Base-by-base conservation (phyloP, 2,797 vertebrate species). In the Malacoraja senta region DNA sequence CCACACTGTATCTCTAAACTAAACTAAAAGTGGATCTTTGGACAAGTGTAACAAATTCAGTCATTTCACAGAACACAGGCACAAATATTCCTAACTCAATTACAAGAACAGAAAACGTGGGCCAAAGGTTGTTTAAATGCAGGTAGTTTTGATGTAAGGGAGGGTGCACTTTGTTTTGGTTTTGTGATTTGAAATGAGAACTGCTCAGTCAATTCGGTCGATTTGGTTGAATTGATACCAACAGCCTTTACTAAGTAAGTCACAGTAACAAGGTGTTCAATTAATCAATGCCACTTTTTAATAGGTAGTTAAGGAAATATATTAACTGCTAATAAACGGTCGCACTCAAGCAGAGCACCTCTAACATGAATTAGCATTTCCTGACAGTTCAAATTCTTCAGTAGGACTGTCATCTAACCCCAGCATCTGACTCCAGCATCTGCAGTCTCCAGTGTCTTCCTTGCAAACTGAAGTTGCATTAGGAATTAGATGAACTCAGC, bases 271-370 rank as follows among this genome's bases (percentile, higher is more conserved):
- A 88, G 61, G 21, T 35, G 17, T 35, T 88, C 84, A 68, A 88
- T 88, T 68, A 68, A 68, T 88, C 84, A 88, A 88, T 88, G 84
- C 32, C 84, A 68, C n/a, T 88, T 88, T 68, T 88, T 68, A 65
- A 88, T 68, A 88, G 84, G 21, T 32, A 9, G n/a, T 19, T 68
- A 88, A 88, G n/a, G 61, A 65, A 88, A 65, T 88, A 68, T 88
- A 88, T 65, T 32, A 88, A 65, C 29, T 65, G 61, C 61, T 19
- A 68, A 88, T 68, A 88, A 88, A 68, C 8, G 2, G 8, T 88
- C 15, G 84, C 84, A 68, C 17, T 88, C 84, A 68, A 63, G 84
- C 84, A 88, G 84, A 88, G 32, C n/a, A 35, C n/a, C 84, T 88
- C 63, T 8, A 68, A 68, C n/a, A 21, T 68, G 63, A 88, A 68